These are phyloP conservation scores for Acleris literana DNA, from an alignment of 2,888 invertebrate genomes.

Conservation along the genomic window DNA sequence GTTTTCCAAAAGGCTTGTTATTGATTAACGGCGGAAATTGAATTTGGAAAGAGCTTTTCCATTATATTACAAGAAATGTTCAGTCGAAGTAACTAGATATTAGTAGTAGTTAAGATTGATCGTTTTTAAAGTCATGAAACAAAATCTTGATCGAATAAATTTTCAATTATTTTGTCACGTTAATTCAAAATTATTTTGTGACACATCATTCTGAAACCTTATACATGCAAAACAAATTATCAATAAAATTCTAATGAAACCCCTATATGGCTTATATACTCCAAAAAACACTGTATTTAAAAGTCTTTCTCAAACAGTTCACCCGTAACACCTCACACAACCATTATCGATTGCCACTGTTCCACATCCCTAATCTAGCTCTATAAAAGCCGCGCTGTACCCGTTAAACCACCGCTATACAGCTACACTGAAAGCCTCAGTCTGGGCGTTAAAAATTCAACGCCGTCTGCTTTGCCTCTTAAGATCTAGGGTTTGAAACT, in stretches of 20 bases:
- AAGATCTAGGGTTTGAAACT: constrained; percentile 17
- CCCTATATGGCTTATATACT: too few relatives aligned
- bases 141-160: too few relatives aligned
- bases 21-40: constrained; percentile 1
- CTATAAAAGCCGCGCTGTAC: constrained; percentile 15
- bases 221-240: too few relatives aligned
- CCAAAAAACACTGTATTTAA: not conserved
- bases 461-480: constrained; percentile 12
- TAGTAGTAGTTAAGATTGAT: too few relatives aligned
- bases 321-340: not conserved
- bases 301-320: not conserved
- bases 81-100: not conserved
- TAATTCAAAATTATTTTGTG: too few relatives aligned
- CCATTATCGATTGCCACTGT: constrained; percentile 20
- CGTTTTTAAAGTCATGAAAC: too few relatives aligned
- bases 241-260: too few relatives aligned
- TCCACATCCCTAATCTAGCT: constrained; percentile 19
- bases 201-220: too few relatives aligned
- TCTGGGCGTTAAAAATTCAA: constrained; percentile 29
- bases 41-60: not conserved
- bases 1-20: not conserved
- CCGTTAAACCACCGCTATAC: not conserved
- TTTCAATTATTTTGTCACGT: too few relatives aligned
- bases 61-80: not conserved
- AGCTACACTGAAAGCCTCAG: constrained; percentile 17